Evolutionary conservation across 92 coral and sea anemone species (phyloP).

Genomic region (Diadumene lineata): DNA sequence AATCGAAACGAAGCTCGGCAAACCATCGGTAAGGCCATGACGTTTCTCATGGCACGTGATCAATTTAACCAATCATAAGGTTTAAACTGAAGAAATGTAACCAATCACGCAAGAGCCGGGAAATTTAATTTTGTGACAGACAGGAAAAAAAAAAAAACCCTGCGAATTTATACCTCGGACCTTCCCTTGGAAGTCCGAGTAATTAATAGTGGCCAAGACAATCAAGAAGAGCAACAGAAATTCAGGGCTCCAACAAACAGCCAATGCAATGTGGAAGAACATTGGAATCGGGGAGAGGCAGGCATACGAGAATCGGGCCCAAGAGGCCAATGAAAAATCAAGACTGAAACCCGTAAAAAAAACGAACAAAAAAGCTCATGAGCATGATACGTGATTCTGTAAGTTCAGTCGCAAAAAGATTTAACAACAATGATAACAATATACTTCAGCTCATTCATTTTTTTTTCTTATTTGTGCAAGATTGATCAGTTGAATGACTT

Average conservation of each 20-base stretch:
- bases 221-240: slow-evolving; percentile 3
- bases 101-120: too few relatives aligned
- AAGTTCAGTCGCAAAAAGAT: too few relatives aligned
- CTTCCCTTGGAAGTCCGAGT: too few relatives aligned
- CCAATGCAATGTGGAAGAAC: slow-evolving; percentile 17
- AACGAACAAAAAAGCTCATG: slow-evolving; percentile 12
- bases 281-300: slow-evolving; percentile 1
- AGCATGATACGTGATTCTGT: slow-evolving; percentile 23
- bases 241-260: slow-evolving; percentile 9
- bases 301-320: slow-evolving; percentile 3
- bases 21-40: too few relatives aligned
- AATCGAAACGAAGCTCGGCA: too few relatives aligned
- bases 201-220: slow-evolving; percentile 17
- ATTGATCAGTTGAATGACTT: slow-evolving; percentile 12
- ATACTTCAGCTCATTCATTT: neutral
- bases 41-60: too few relatives aligned
- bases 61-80: too few relatives aligned
- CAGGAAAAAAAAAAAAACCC: too few relatives aligned
- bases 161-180: too few relatives aligned
- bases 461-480: neutral
- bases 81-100: too few relatives aligned
- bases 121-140: too few relatives aligned
- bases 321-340: slow-evolving; percentile 20
- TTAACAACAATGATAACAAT: neutral
- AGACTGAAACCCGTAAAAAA: slow-evolving; percentile 13